Conservation (phyloP, 2,888 invertebrate genomes). For the Campoletis raptor region DNA sequence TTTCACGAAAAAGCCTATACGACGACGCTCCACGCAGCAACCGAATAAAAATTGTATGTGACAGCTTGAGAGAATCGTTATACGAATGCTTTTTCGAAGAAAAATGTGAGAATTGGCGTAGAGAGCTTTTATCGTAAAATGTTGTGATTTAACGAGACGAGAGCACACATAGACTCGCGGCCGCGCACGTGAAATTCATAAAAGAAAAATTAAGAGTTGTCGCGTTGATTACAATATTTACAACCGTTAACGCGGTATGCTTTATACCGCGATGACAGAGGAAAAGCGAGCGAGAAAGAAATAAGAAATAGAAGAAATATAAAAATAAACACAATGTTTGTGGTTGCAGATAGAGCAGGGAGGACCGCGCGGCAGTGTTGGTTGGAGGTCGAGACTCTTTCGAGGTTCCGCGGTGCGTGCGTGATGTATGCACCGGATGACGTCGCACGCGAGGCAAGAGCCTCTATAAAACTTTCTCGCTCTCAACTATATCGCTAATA, state of each 20-base stretch:
- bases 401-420: conserved; percentile 59
- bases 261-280: neutral
- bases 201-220: conserved; percentile 1
- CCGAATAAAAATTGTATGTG: conserved; percentile 22
- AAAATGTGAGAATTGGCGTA: conserved; percentile 36
- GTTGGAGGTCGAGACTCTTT: conserved; percentile 72
- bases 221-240: too few species aligned
- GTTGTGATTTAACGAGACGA: conserved; percentile 74
- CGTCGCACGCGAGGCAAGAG: conserved; percentile 49
- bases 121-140: conserved; percentile 78
- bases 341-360: conserved; percentile 73
- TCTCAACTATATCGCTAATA: conserved; percentile 1
- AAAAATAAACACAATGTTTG: conserved; percentile 79
- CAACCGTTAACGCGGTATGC: too few species aligned
- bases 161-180: conserved; percentile 23
- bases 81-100: conserved; percentile 16
- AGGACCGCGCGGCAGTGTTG: conserved; percentile 64
- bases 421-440: conserved; percentile 63
- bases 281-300: conserved; percentile 15
- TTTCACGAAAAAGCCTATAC: neutral
- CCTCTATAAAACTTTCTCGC: conserved; percentile 47
- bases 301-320: neutral
- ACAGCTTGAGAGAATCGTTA: conserved; percentile 29
- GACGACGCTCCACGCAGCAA: neutral
- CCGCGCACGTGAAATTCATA: neutral